Evolutionary conservation across 2,113 vertebrate genomes (phyloP).

Genomic region (Hydropotes inermis): DNA sequence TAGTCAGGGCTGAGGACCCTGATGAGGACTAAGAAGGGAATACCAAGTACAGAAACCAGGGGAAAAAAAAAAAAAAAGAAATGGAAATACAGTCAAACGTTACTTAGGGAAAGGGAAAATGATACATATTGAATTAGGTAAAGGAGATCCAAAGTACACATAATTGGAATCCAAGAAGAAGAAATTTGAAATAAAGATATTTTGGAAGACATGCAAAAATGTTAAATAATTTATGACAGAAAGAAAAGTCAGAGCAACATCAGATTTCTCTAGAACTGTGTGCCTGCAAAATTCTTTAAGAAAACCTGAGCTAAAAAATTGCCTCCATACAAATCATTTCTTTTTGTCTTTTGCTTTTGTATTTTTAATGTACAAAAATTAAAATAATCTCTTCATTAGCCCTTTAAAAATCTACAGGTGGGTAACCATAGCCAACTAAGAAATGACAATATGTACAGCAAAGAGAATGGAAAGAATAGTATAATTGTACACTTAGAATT

Average conservation of each 20-base stretch:
- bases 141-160: neutral
- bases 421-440: neutral
- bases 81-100: neutral
- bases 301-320: neutral
- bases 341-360: neutral
- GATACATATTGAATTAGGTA: neutral
- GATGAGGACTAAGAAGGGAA: neutral
- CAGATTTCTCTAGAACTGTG: neutral
- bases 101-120: neutral
- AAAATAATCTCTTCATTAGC: neutral
- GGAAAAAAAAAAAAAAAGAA: neutral
- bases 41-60: neutral
- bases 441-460: neutral
- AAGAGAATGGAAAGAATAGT: neutral
- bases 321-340: neutral
- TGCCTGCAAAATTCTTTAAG: neutral
- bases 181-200: neutral
- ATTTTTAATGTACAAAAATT: neutral
- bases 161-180: neutral
- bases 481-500: neutral
- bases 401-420: neutral
- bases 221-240: neutral
- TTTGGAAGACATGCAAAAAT: neutral
- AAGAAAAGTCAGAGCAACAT: neutral
- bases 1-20: neutral